These are phyloP conservation scores for Dasypogon diadema DNA, from an alignment of 2,888 invertebrate genomes.

Conservation along the genomic window DNA sequence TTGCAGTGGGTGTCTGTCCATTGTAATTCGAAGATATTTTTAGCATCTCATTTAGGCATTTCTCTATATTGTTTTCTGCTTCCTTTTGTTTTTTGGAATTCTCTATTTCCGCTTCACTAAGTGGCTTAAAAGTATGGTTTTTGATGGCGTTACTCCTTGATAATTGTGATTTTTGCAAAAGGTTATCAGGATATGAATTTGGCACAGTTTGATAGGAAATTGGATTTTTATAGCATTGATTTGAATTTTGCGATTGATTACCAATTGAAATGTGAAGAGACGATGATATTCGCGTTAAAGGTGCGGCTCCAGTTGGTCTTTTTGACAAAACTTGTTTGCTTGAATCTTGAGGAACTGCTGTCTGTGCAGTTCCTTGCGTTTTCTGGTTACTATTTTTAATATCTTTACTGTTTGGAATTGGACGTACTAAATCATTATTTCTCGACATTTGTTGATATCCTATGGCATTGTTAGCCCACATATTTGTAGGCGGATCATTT, in stretches of 20 bases:
- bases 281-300: constrained; percentile 28
- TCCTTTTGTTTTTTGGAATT: constrained; percentile 65
- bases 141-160: not conserved
- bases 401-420: not conserved
- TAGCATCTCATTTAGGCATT: constrained; percentile 66
- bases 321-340: constrained; percentile 5
- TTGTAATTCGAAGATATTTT: constrained; percentile 60
- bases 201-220: not conserved
- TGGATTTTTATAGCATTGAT: constrained; percentile 10
- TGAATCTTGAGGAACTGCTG: not conserved
- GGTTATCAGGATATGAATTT: not conserved
- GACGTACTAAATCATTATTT: not conserved
- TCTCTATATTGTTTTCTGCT: constrained; percentile 67
- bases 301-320: not conserved
- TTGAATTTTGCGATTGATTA: constrained; percentile 35
- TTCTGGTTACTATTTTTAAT: not conserved
- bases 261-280: constrained; percentile 40
- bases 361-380: not conserved
- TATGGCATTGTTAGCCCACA: not conserved
- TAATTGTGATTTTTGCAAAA: not conserved
- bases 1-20: not conserved
- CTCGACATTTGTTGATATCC: not conserved
- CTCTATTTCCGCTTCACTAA: constrained; percentile 57
- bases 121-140: constrained; percentile 6
- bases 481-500: not conserved